Conservation (phyloP, 2,113 vertebrate species). For the Otis tarda region DNA sequence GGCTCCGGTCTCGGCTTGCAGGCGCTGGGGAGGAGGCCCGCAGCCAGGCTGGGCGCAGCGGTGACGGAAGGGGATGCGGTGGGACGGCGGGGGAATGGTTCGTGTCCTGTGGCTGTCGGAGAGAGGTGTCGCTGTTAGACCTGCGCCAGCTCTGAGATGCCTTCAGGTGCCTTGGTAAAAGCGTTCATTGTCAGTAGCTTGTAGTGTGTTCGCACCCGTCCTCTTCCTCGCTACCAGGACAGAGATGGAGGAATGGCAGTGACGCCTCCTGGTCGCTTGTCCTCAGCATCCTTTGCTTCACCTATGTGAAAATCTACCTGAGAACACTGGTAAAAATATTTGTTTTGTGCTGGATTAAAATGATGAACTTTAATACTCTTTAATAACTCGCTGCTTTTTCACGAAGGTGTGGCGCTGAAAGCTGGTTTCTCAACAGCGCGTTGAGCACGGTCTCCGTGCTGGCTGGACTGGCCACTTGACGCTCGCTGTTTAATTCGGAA, state of each 20-base stretch:
- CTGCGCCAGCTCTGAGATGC: neutral
- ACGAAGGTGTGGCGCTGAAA: neutral
- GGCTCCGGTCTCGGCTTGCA: neutral
- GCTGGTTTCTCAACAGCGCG: neutral
- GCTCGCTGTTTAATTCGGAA: neutral
- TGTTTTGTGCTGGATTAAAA: neutral
- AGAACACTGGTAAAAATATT: neutral
- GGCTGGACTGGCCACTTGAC: neutral
- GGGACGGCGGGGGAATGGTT: no score
- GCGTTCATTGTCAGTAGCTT: neutral
- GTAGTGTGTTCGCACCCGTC: neutral
- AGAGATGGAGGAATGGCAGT: neutral
- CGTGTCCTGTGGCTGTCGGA: no score
- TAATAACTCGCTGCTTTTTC: neutral
- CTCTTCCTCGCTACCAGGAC: fast-evolving
- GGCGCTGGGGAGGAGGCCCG: neutral
- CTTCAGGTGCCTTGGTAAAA: neutral
- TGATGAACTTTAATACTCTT: neutral
- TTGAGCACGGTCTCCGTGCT: neutral
- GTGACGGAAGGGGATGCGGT: neutral
- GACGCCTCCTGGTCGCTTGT: neutral
- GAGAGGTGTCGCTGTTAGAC: neutral
- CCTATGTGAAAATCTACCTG: neutral
- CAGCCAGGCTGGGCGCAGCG: neutral
- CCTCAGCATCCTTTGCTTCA: neutral